A percentile compares a stretch with the other conserved stretches of the same genome.
These are phyloP conservation scores for Clistopyga incitator DNA, from an alignment of 2,888 invertebrate species.

Conservation along the genomic window DNA sequence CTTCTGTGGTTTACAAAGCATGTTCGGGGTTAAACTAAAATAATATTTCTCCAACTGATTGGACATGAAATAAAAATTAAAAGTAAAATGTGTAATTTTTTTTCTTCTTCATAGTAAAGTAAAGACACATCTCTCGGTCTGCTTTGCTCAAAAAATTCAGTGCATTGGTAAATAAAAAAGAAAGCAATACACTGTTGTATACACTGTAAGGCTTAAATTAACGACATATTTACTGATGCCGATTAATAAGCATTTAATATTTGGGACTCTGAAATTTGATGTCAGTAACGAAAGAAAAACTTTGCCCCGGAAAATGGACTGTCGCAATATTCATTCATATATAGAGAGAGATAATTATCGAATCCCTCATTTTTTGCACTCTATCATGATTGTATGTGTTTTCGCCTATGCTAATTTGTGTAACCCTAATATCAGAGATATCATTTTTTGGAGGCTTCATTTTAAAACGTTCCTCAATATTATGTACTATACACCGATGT, in stretches of 20 bases:
- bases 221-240: neutral
- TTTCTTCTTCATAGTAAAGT: neutral
- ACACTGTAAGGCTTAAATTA: constrained; percentile 10
- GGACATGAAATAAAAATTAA: constrained; percentile 32
- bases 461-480: neutral
- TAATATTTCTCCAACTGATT: constrained; percentile 8
- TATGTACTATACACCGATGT: neutral
- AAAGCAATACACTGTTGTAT: constrained; percentile 2
- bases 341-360: neutral
- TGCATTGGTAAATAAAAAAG: neutral
- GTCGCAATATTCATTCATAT: neutral
- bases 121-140: neutral
- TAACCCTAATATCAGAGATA: neutral
- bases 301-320: neutral
- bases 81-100: neutral
- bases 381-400: constrained; percentile 19
- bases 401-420: neutral
- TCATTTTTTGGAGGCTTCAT: neutral
- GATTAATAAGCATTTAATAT: neutral
- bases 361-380: neutral
- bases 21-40: constrained; percentile 20
- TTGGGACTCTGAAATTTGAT: neutral
- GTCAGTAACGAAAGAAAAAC: neutral
- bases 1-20: neutral
- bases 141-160: constrained; percentile 5